These are phyloP conservation scores for Sebastes melanostomus DNA, from an alignment of 2,797 vertebrate species.

Conservation along the genomic window DNA sequence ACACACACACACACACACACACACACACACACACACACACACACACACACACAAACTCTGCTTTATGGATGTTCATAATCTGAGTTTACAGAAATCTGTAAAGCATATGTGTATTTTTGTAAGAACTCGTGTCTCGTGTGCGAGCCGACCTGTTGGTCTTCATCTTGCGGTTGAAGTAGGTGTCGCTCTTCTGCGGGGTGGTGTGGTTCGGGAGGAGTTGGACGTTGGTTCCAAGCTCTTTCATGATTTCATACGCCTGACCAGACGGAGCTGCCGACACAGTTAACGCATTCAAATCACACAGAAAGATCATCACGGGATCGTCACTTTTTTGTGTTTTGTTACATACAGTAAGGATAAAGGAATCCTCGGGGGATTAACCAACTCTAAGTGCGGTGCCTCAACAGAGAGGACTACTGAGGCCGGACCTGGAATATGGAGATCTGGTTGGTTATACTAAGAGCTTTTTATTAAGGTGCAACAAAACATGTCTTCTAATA, in stretches of 20 bases:
- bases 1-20: too few species aligned
- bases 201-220: constrained; percentile 93
- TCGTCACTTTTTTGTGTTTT: background rate
- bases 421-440: background rate
- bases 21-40: too few species aligned
- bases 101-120: background rate
- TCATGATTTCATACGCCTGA: constrained; percentile 87
- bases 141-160: constrained; percentile 90
- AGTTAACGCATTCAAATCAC: background rate
- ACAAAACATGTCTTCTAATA: background rate
- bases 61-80: background rate
- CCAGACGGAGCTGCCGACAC: constrained; percentile 70
- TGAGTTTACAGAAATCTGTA: background rate
- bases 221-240: constrained; percentile 92
- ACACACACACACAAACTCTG: background rate
- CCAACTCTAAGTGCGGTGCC: background rate
- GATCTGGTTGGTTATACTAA: background rate
- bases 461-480: background rate
- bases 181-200: constrained; percentile 94
- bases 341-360: background rate
- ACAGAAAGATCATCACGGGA: background rate
- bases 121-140: too few species aligned
- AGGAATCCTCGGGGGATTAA: background rate
- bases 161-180: constrained; percentile 99
- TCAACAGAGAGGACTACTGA: too few species aligned